Conservation (phyloP, 2,888 invertebrate species). For the Nemurella pictetii region DNA sequence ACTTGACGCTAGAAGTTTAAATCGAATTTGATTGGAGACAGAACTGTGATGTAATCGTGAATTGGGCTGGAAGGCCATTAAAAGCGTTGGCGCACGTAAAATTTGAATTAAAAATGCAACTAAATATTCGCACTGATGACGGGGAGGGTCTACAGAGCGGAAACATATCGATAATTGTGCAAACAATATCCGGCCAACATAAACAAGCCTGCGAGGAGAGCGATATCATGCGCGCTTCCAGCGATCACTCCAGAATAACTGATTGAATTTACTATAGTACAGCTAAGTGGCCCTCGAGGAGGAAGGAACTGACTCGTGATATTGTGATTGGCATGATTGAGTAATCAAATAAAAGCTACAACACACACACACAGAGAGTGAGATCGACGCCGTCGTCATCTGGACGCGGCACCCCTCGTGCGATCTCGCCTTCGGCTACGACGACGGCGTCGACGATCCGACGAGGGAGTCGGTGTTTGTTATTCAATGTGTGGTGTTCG, state of each 20-base stretch:
- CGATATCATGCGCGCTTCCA: background rate
- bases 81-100: background rate
- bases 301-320: conserved; percentile 13
- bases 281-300: background rate
- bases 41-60: no score
- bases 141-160: no score
- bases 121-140: no score
- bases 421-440: background rate
- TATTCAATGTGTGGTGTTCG: conserved; percentile 37
- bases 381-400: background rate
- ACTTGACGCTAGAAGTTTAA: no score
- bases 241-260: background rate
- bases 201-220: background rate
- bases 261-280: background rate
- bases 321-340: conserved; percentile 14
- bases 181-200: background rate
- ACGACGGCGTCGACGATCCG: conserved; percentile 20
- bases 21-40: no score
- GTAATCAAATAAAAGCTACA: conserved; percentile 23
- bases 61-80: no score
- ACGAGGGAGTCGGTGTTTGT: conserved; percentile 35
- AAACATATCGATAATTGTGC: background rate
- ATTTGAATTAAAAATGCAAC: no score
- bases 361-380: no score
- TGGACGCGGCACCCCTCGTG: background rate